phyloP scores from a whole-genome alignment of 2,797 vertebrate genomes.

The Argentina silus region DNA sequence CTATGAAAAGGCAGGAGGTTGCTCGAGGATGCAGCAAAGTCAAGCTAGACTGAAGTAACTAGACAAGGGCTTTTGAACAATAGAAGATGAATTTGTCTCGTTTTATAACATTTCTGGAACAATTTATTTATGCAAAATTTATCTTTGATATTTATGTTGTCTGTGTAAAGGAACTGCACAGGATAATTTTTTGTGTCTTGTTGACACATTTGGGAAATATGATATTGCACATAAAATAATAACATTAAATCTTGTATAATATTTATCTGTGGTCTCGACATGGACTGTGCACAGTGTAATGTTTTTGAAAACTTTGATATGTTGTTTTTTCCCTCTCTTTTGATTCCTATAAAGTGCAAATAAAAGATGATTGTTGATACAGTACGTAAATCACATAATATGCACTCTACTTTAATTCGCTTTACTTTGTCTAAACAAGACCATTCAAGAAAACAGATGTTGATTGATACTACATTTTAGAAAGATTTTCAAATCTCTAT shows the following conservation, averaged over 20 bases:
- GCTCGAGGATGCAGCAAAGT: conserved; percentile 14
- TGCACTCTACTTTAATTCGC: neutral
- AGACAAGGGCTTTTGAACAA: conserved; percentile 58
- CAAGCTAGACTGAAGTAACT: conserved; percentile 25
- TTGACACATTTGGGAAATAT: conserved; percentile 45
- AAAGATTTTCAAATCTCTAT: conserved; percentile 3
- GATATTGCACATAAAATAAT: conserved; percentile 57
- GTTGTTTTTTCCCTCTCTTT: conserved; percentile 16
- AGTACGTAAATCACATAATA: conserved; percentile 15
- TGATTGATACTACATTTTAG: conserved; percentile 1
- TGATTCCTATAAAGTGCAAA: conserved; percentile 26
- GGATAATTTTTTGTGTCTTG: conserved; percentile 44
- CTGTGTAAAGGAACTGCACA: conserved; percentile 40
- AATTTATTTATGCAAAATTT: conserved; percentile 63
- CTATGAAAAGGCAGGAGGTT: conserved; percentile 18
- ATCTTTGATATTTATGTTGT: conserved; percentile 62
- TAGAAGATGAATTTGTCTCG: conserved; percentile 33
- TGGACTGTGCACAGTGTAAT: conserved; percentile 41
- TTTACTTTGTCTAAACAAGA: conserved; percentile 3
- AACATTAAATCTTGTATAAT: conserved; percentile 60
- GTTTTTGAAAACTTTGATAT: conserved; percentile 34
- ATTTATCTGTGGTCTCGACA: conserved; percentile 52
- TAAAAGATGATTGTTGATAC: conserved; percentile 33
- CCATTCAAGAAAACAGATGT: neutral
- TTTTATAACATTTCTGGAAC: conserved; percentile 43